Percentiles rank a stretch among this genome's conserved stretches.
Evolutionary conservation across 2,888 invertebrate genomes (phyloP).

Genomic region (Xanthorhoe designata): DNA sequence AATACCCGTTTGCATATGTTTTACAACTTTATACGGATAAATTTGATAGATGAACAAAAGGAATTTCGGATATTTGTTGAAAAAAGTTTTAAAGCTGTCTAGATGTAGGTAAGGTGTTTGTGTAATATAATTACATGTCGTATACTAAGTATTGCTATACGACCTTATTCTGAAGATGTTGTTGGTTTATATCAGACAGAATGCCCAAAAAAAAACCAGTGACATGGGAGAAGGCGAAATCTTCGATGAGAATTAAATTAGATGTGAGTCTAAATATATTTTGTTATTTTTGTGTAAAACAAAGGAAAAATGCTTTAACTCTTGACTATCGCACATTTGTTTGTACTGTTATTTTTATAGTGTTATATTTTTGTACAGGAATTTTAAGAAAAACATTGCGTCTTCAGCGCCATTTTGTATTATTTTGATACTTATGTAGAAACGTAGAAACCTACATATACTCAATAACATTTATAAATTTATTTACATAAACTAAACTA

Average conservation of each 20-base stretch:
- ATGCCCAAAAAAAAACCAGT: not conserved
- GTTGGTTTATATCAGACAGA: not conserved
- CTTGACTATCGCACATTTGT: slow-evolving; percentile 24
- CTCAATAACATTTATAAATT: too few relatives aligned
- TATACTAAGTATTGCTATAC: not conserved
- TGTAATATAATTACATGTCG: slow-evolving; percentile 36
- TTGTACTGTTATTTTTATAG: slow-evolving; percentile 19
- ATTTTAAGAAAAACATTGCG: slow-evolving; percentile 16
- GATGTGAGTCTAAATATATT: slow-evolving; percentile 20
- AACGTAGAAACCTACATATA: slow-evolving; percentile 13
- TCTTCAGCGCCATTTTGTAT: slow-evolving; percentile 6
- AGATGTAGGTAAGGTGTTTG: slow-evolving; percentile 1
- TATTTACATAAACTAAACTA: too few relatives aligned
- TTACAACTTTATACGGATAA: too few relatives aligned
- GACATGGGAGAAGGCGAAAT: not conserved
- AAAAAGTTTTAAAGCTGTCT: not conserved
- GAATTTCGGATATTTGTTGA: too few relatives aligned
- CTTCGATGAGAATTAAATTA: not conserved
- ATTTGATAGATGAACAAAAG: too few relatives aligned
- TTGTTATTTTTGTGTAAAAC: slow-evolving; percentile 9
- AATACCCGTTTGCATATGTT: too few relatives aligned
- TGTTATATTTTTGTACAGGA: slow-evolving; percentile 4
- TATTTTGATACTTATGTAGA: slow-evolving; percentile 1
- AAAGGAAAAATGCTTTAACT: slow-evolving; percentile 17
- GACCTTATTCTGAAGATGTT: not conserved